These are phyloP conservation scores for Porites divaricata DNA, from an alignment of 92 coral and sea anemone genomes.

Conservation along the genomic window DNA sequence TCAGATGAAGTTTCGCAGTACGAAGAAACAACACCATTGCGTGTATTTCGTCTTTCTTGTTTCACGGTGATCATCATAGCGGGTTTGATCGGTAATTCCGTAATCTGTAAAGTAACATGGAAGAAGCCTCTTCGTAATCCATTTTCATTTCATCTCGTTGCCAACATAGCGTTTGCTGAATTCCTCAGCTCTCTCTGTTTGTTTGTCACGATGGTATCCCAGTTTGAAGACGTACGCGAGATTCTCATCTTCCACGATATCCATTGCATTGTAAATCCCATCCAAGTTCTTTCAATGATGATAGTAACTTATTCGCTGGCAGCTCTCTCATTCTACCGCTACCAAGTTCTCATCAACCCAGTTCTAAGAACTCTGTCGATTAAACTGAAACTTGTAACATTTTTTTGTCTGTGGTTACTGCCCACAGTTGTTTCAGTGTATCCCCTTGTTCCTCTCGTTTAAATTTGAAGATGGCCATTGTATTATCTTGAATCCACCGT, in stretches of 20 bases:
- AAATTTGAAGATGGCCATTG: conserved; percentile 19
- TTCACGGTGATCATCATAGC: conserved; percentile 44
- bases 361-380: neutral
- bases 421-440: conserved; percentile 28
- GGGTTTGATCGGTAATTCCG: conserved; percentile 53
- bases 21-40: conserved; percentile 23
- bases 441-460: conserved; percentile 48
- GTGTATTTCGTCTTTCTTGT: conserved; percentile 41
- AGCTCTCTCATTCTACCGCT: conserved; percentile 60
- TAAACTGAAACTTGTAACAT: conserved; percentile 3
- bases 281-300: conserved; percentile 41
- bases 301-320: conserved; percentile 58
- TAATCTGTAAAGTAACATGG: conserved; percentile 46
- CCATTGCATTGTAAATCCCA: conserved; percentile 48
- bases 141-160: conserved; percentile 59
- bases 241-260: conserved; percentile 16
- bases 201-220: conserved; percentile 14
- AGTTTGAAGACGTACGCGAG: neutral
- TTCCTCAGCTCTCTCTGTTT: conserved; percentile 40
- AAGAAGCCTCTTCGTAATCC: conserved; percentile 50
- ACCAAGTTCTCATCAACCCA: conserved; percentile 34
- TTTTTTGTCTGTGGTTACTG: conserved; percentile 48
- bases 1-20: neutral
- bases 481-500: neutral
- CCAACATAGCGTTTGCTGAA: conserved; percentile 70